Evolutionary conservation across 2,888 invertebrate species (phyloP).

Genomic region (Rhimphoctona megacephalus): DNA sequence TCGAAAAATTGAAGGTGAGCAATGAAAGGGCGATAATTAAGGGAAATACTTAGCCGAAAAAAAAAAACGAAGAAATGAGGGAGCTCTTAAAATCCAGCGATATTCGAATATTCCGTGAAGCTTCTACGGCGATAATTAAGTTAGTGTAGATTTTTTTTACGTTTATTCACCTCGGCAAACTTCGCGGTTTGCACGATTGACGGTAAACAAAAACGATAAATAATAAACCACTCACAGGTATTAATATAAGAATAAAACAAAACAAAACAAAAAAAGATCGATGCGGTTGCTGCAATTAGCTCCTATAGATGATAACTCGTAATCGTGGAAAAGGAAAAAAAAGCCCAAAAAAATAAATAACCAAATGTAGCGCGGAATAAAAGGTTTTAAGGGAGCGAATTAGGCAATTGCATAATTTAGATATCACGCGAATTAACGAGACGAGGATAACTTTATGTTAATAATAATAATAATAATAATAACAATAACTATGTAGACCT

Average conservation of each 20-base stretch:
- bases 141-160: slow-evolving; percentile 70
- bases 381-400: slow-evolving; percentile 40
- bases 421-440: slow-evolving; percentile 36
- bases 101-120: slow-evolving; percentile 44
- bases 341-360: slow-evolving; percentile 28
- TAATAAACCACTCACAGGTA: slow-evolving; percentile 7
- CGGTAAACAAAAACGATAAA: slow-evolving; percentile 14
- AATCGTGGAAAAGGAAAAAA: slow-evolving; percentile 24
- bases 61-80: slow-evolving; percentile 7
- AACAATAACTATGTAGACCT: slow-evolving; percentile 11
- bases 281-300: slow-evolving; percentile 25
- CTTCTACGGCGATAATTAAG: slow-evolving; percentile 56
- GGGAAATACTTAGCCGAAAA: slow-evolving; percentile 41
- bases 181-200: slow-evolving; percentile 49
- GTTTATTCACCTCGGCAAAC: slow-evolving; percentile 61
- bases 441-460: slow-evolving; percentile 19
- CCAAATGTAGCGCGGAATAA: slow-evolving; percentile 47
- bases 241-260: not conserved
- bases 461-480: slow-evolving; percentile 29
- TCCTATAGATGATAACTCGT: slow-evolving; percentile 40
- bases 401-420: slow-evolving; percentile 63
- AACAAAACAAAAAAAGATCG: not conserved
- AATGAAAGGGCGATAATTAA: slow-evolving; percentile 41
- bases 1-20: not conserved
- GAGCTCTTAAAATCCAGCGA: slow-evolving; percentile 36